phyloP scores from a whole-genome alignment of 2,113 vertebrate genomes.

The Sinocyclocheilus anophthalmus region DNA sequence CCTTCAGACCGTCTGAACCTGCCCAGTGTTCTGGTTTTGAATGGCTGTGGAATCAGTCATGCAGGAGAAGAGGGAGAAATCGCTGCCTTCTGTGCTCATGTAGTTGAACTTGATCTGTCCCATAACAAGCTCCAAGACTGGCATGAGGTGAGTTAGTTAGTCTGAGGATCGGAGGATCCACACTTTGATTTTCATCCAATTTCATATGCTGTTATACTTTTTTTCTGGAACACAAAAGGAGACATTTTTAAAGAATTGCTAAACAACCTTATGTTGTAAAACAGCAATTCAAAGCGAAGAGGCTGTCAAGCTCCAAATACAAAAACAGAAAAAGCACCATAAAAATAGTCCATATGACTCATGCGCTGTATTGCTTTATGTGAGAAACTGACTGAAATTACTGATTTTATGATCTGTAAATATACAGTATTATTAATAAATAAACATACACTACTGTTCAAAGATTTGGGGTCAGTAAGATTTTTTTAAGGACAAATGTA shows the following conservation, averaged over 20 bases:
- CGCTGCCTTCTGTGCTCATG: slow-evolving; percentile 93
- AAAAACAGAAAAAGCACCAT: not conserved
- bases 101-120: slow-evolving; percentile 94
- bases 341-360: not conserved
- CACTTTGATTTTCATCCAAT: not conserved
- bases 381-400: not conserved
- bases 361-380: not conserved
- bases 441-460: not conserved
- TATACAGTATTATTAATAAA: not conserved
- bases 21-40: slow-evolving; percentile 90
- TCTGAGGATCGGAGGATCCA: not conserved
- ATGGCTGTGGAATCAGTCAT: slow-evolving; percentile 89
- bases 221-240: not conserved
- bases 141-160: slow-evolving; percentile 82
- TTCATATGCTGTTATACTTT: not conserved
- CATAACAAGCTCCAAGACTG: slow-evolving; percentile 95
- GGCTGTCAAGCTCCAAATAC: not conserved
- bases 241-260: not conserved
- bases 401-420: not conserved
- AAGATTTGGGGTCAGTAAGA: not conserved
- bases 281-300: not conserved
- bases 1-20: slow-evolving; percentile 92
- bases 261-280: not conserved
- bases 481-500: not conserved
- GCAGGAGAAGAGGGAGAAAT: slow-evolving; percentile 93